Conservation (phyloP, 2,797 vertebrate species). For the Trematomus bernacchii region DNA sequence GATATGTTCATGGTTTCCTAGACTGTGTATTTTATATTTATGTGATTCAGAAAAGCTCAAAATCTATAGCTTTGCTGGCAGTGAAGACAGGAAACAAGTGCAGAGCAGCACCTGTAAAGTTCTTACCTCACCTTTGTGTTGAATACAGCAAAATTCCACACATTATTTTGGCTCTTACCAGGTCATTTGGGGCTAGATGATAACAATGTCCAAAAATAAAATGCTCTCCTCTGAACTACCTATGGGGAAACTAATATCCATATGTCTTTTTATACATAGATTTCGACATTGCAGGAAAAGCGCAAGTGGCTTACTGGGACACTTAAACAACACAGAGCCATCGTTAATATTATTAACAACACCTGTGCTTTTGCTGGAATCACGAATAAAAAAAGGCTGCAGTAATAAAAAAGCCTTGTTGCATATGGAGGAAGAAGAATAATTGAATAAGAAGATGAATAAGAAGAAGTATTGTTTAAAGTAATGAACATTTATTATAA, state of each 20-base stretch:
- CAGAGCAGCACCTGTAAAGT: background rate
- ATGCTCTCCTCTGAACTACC: background rate
- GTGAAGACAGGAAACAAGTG: constrained; percentile 3
- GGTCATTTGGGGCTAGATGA: background rate
- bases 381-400: background rate
- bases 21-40: too few relatives aligned
- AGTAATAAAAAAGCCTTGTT: background rate
- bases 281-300: constrained; percentile 1
- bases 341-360: background rate
- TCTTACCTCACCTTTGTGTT: background rate
- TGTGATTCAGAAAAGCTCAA: background rate
- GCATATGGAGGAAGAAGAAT: too few relatives aligned
- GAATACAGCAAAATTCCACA: background rate
- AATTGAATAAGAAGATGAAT: too few relatives aligned
- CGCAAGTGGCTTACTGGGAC: background rate
- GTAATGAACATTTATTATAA: too few relatives aligned
- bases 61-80: background rate
- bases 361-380: background rate
- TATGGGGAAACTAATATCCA: background rate
- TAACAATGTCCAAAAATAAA: background rate
- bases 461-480: too few relatives aligned
- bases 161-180: background rate
- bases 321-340: background rate
- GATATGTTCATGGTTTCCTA: too few relatives aligned
- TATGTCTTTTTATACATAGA: background rate